A percentile compares a stretch with the other conserved stretches of the same genome.
phyloP scores from a whole-genome alignment of 2,113 vertebrate species.

The Siphamia tubifer region DNA sequence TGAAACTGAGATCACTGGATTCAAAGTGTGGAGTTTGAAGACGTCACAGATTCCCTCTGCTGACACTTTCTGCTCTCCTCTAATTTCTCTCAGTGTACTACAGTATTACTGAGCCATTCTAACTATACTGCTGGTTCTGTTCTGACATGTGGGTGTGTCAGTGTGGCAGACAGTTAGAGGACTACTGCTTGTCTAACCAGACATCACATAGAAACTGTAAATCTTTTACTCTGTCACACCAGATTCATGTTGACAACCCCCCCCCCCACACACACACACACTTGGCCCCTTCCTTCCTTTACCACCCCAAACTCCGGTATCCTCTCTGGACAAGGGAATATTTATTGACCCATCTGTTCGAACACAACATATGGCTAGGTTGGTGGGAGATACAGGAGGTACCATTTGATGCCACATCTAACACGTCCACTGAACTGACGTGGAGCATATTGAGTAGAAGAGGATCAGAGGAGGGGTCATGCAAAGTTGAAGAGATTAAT shows the following conservation, averaged over 20 bases:
- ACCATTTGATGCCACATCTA: conserved; percentile 6
- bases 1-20: conserved; percentile 65
- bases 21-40: conserved; percentile 65
- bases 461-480: not conserved
- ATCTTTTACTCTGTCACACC: conserved; percentile 9
- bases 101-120: not conserved
- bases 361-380: conserved; percentile 15
- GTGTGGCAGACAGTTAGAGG: not conserved
- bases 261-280: conserved; percentile 4
- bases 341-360: conserved; percentile 52
- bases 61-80: not conserved
- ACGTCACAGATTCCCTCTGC: conserved; percentile 6
- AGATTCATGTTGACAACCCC: not conserved
- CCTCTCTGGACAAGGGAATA: conserved; percentile 21
- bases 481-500: not conserved
- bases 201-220: conserved; percentile 30
- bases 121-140: not conserved
- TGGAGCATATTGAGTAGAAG: not conserved
- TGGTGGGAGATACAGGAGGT: conserved; percentile 9
- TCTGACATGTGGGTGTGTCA: not conserved
- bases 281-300: conserved; percentile 3
- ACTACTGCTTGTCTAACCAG: conserved; percentile 17
- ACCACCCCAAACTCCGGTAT: conserved; percentile 12
- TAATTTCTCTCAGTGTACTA: not conserved
- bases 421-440: conserved; percentile 13